Evolutionary conservation across 1,140 invertebrate genomes (phyloP).

Genomic region (Drosophila guanche): DNA sequence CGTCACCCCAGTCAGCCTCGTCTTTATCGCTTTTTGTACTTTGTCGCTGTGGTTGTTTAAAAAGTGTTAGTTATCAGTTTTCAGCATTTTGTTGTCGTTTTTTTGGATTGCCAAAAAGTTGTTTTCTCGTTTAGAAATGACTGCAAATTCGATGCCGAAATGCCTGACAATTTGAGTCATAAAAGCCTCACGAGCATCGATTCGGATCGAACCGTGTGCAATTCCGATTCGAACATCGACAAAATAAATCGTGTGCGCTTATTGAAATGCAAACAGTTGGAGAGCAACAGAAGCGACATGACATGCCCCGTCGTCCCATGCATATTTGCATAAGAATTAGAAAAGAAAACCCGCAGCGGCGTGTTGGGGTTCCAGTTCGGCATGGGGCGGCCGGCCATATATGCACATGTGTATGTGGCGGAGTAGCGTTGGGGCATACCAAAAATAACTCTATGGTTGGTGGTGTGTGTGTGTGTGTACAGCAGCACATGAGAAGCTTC

Average conservation of each 20-base stretch:
- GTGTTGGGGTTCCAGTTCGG: slow-evolving; percentile 49
- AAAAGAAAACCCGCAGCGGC: slow-evolving; percentile 60
- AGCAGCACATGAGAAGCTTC: slow-evolving; percentile 24
- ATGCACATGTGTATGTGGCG: not conserved
- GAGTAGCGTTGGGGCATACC: slow-evolving; percentile 51
- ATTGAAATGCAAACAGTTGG: slow-evolving; percentile 71
- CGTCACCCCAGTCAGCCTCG: slow-evolving; percentile 6
- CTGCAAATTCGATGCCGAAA: slow-evolving; percentile 73
- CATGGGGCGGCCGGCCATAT: slow-evolving; percentile 66
- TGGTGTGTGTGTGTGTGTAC: slow-evolving; percentile 30
- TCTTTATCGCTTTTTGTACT: slow-evolving; percentile 41
- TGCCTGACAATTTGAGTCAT: slow-evolving; percentile 69
- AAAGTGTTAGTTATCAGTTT: slow-evolving; percentile 63
- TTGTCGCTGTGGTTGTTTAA: slow-evolving; percentile 43
- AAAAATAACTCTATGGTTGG: slow-evolving; percentile 65
- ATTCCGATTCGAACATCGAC: not conserved
- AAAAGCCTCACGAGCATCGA: slow-evolving; percentile 59
- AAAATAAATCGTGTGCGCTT: slow-evolving; percentile 36
- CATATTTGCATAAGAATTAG: slow-evolving; percentile 81
- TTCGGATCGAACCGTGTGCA: slow-evolving; percentile 11
- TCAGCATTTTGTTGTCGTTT: slow-evolving; percentile 26
- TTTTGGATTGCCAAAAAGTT: slow-evolving; percentile 14
- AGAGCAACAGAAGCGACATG: slow-evolving; percentile 49
- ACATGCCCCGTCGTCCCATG: slow-evolving; percentile 34
- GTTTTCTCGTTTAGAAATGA: slow-evolving; percentile 67